These are phyloP conservation scores for Theristicus caerulescens DNA, from an alignment of 2,113 vertebrate genomes.

Conservation along the genomic window DNA sequence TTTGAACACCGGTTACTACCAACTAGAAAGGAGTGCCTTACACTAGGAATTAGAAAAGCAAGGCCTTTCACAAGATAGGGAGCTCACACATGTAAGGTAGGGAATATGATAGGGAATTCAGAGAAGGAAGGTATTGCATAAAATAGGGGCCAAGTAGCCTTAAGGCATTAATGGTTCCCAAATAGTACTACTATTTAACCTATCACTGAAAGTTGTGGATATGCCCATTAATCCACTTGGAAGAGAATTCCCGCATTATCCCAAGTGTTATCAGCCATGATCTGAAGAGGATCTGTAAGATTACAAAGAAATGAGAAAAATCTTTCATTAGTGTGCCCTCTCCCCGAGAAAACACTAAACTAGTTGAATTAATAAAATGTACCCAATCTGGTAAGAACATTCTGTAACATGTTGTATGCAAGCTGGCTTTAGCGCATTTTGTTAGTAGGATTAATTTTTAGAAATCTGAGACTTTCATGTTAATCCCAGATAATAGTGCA, in stretches of 20 bases:
- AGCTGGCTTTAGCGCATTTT: background rate
- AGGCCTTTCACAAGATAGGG: background rate
- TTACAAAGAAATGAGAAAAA: background rate
- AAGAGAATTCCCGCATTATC: background rate
- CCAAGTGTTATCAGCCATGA: background rate
- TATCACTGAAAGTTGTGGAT: background rate
- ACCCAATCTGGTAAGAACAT: background rate
- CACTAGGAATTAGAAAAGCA: background rate
- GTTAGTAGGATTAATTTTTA: conserved; percentile 34
- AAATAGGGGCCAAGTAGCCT: background rate
- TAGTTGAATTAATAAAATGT: background rate
- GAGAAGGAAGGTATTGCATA: background rate
- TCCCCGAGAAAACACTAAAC: background rate
- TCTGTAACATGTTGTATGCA: background rate
- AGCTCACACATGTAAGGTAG: background rate
- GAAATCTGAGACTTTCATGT: background rate
- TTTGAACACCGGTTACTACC: background rate
- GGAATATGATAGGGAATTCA: background rate
- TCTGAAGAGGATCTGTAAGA: background rate
- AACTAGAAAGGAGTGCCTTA: background rate
- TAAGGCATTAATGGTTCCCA: background rate
- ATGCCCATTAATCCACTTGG: background rate
- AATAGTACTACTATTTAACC: background rate
- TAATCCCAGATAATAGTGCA: conserved; percentile 35
- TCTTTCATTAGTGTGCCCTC: background rate